phyloP scores from a whole-genome alignment of 2,888 invertebrate genomes.

The Agriopis leucophaearia region DNA sequence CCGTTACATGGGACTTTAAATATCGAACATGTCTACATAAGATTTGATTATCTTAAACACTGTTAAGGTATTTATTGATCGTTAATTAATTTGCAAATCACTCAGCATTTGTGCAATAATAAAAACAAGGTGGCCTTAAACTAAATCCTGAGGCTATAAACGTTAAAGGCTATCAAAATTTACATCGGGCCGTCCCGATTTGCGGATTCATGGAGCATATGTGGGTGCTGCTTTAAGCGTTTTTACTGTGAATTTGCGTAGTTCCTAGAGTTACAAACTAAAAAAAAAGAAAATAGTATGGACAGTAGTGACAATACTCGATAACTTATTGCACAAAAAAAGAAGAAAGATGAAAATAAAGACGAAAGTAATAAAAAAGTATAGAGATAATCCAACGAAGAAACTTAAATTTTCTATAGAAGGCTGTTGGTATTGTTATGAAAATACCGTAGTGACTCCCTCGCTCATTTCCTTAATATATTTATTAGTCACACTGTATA shows the following conservation, averaged over 20 bases:
- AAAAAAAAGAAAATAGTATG: constrained; percentile 22
- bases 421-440: no score
- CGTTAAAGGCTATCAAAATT: constrained; percentile 79
- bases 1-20: constrained; percentile 37
- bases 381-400: no score
- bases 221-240: constrained; percentile 70
- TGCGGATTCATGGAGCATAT: constrained; percentile 73
- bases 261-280: constrained; percentile 47
- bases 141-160: constrained; percentile 76
- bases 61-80: constrained; percentile 57
- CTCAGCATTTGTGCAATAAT: constrained; percentile 61
- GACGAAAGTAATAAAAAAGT: no score
- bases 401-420: no score
- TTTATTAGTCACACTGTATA: no score
- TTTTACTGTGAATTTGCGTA: constrained; percentile 67
- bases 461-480: no score
- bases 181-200: constrained; percentile 78
- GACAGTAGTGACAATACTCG: not conserved
- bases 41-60: constrained; percentile 46
- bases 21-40: constrained; percentile 18
- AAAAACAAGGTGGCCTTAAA: constrained; percentile 75
- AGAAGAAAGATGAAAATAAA: no score
- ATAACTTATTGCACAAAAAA: no score
- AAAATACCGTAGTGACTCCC: no score
- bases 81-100: constrained; percentile 67